These are phyloP conservation scores for Eubasilissa regina DNA, from an alignment of 1,140 invertebrate genomes.

Conservation along the genomic window DNA sequence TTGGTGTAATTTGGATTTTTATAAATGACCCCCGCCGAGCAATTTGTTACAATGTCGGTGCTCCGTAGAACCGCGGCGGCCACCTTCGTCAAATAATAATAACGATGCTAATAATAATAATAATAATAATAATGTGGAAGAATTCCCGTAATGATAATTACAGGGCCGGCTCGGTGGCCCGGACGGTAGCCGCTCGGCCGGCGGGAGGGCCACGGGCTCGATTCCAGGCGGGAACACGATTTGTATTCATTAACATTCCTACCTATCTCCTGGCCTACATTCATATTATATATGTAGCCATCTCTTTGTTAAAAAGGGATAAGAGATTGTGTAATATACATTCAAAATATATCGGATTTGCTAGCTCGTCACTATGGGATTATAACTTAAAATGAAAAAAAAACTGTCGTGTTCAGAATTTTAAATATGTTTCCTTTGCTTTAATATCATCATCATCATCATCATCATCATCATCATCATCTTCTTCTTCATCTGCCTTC, in stretches of 20 bases:
- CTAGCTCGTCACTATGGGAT: too few relatives aligned
- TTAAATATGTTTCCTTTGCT: too few relatives aligned
- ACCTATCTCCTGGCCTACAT: not conserved
- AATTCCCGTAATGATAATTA: slow-evolving; percentile 61
- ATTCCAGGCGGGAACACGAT: not conserved
- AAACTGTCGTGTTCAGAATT: too few relatives aligned
- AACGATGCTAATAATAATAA: slow-evolving; percentile 14
- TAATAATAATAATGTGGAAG: slow-evolving; percentile 51
- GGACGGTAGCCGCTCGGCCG: slow-evolving; percentile 7
- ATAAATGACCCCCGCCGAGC: slow-evolving; percentile 59
- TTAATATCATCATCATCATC: too few relatives aligned
- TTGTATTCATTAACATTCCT: not conserved
- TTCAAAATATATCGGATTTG: too few relatives aligned
- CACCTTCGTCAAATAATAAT: slow-evolving; percentile 59
- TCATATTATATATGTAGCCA: too few relatives aligned
- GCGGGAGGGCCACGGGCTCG: not conserved
- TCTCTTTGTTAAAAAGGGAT: too few relatives aligned
- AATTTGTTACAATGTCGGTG: slow-evolving; percentile 56
- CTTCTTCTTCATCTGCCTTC: too few relatives aligned
- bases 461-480: too few relatives aligned
- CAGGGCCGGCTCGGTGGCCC: slow-evolving; percentile 45
- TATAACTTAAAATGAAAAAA: too few relatives aligned
- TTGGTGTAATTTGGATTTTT: slow-evolving; percentile 61
- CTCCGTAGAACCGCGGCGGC: slow-evolving; percentile 21
- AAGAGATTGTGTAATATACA: too few relatives aligned